Conservation (phyloP, 2,113 vertebrate species). For the Oreochromis aureus region DNA sequence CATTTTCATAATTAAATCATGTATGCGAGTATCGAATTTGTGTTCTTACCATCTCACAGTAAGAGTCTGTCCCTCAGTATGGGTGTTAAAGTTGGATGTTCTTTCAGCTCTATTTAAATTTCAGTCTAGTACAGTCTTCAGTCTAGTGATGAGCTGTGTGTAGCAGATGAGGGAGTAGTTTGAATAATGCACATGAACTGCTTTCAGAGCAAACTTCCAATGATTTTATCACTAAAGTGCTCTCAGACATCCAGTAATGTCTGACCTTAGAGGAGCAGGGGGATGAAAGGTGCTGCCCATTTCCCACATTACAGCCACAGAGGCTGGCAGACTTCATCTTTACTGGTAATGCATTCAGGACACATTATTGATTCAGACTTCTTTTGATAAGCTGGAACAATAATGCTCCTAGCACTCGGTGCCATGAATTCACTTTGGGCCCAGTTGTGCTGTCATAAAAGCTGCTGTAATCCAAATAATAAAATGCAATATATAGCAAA, state of each 20-base stretch:
- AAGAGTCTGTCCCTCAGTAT: neutral
- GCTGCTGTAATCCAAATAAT: neutral
- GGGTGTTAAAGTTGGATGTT: neutral
- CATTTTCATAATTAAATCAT: conserved; percentile 4
- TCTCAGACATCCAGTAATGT: conserved; percentile 38
- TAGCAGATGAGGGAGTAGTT: neutral
- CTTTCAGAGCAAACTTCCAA: conserved; percentile 25
- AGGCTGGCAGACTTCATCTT: neutral
- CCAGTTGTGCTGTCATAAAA: neutral
- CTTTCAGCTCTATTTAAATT: neutral
- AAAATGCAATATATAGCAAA: neutral
- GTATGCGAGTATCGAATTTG: neutral
- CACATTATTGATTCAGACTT: conserved; percentile 27
- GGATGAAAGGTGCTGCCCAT: conserved; percentile 8
- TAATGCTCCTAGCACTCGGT: neutral
- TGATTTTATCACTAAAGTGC: conserved; percentile 46
- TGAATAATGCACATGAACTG: conserved; percentile 36
- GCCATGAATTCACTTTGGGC: neutral
- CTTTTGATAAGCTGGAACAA: neutral
- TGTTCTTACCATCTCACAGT: neutral
- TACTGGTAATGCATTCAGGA: neutral
- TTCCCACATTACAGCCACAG: conserved; percentile 23
- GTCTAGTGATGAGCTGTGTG: neutral
- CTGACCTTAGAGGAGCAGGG: neutral
- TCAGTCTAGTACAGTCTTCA: neutral